These are phyloP conservation scores for Lemur catta DNA, from an alignment of 2,797 vertebrate genomes.

Conservation along the genomic window DNA sequence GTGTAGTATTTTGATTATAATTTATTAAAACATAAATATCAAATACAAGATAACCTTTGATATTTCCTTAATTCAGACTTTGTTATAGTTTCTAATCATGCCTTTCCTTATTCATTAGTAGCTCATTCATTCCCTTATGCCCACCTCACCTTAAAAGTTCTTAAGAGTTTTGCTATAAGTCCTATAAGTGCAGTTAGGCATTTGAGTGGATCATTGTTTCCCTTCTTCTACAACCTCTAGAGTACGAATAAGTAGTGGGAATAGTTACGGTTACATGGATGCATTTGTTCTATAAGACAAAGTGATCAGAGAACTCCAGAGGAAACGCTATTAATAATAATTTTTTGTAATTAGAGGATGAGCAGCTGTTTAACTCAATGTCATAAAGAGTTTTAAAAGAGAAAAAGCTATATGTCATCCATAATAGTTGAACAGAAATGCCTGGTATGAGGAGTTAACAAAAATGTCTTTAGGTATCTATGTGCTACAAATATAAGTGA, in stretches of 20 bases:
- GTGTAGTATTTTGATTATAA: conserved; percentile 42
- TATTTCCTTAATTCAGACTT: conserved; percentile 40
- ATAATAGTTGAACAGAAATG: conserved; percentile 36
- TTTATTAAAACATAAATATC: conserved; percentile 50
- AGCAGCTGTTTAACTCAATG: conserved; percentile 71
- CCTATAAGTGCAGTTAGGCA: conserved; percentile 36
- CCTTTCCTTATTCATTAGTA: conserved; percentile 58
- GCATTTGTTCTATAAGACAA: conserved; percentile 79
- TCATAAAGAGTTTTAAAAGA: conserved; percentile 61
- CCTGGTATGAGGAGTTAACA: conserved; percentile 47
- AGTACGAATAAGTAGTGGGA: conserved; percentile 79
- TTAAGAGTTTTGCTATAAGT: conserved; percentile 57
- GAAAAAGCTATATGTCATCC: conserved; percentile 61
- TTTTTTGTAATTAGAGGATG: conserved; percentile 73
- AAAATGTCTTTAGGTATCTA: conserved; percentile 57
- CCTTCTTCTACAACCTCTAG: conserved; percentile 72
- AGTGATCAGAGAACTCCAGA: conserved; percentile 79
- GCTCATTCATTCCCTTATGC: conserved; percentile 57
- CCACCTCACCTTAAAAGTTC: conserved; percentile 73
- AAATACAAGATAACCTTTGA: conserved; percentile 39
- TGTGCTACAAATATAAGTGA: conserved; percentile 54
- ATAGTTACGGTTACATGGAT: conserved; percentile 79
- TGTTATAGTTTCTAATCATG: conserved; percentile 46
- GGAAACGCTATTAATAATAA: conserved; percentile 80
- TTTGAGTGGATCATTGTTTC: conserved; percentile 75